Evolutionary conservation across 1,140 invertebrate genomes (phyloP).

Genomic region (Drosophila obscura): DNA sequence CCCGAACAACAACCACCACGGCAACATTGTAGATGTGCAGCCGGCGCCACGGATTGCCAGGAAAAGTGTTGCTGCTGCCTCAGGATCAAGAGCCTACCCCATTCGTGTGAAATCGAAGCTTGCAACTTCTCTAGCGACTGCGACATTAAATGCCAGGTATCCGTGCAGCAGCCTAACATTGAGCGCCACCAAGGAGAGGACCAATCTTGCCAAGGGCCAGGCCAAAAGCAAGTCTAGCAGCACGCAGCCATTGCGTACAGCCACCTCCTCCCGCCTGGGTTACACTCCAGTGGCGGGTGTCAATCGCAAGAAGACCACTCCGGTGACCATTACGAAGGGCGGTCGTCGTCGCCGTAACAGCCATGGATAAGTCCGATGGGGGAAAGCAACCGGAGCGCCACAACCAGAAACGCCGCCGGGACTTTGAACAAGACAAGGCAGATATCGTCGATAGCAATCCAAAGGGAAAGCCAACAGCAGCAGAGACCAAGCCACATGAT

Average conservation of each 20-base stretch:
- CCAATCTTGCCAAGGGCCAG: neutral
- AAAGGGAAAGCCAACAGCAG: neutral
- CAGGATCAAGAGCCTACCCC: too few relatives aligned
- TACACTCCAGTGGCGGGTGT: neutral
- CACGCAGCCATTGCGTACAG: neutral
- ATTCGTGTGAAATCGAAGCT: neutral
- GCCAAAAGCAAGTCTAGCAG: slow-evolving; percentile 20
- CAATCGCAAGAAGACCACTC: slow-evolving; percentile 4
- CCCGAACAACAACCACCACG: slow-evolving; percentile 16
- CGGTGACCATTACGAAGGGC: neutral
- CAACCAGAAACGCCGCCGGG: neutral
- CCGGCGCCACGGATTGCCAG: neutral
- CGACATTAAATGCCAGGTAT: neutral
- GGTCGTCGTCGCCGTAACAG: too few relatives aligned
- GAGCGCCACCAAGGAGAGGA: neutral
- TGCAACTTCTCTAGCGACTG: neutral
- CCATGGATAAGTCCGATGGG: neutral
- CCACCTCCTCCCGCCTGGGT: neutral
- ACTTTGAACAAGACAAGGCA: neutral
- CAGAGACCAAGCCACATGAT: too few relatives aligned
- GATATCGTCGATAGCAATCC: neutral
- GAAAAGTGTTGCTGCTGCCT: neutral
- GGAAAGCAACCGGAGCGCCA: neutral
- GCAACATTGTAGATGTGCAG: slow-evolving; percentile 23
- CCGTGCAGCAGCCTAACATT: too few relatives aligned